These are phyloP conservation scores for Diaperis boleti DNA, from an alignment of 2,888 invertebrate species.

Conservation along the genomic window DNA sequence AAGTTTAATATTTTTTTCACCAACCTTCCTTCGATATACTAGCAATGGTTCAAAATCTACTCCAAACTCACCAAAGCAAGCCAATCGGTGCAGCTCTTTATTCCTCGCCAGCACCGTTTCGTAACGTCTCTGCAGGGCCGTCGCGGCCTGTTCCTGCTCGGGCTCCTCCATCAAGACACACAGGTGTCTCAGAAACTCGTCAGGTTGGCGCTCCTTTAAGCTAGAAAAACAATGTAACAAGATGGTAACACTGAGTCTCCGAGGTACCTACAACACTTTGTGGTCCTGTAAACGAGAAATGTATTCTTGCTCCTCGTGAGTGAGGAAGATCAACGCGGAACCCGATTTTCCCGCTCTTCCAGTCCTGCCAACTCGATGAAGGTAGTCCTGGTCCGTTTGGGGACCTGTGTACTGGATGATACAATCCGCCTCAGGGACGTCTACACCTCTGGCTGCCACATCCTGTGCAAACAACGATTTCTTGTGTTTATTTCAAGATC, in stretches of 20 bases:
- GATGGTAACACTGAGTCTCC: no score
- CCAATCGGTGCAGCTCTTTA: conserved; percentile 77
- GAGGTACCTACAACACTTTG: conserved; percentile 75
- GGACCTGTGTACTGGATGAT: conserved; percentile 94
- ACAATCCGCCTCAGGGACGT: conserved; percentile 88
- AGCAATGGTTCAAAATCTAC: no score
- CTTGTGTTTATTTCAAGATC: no score
- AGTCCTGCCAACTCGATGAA: conserved; percentile 94
- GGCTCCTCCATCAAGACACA: conserved; percentile 66
- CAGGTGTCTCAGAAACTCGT: conserved; percentile 66
- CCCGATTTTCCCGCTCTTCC: conserved; percentile 90
- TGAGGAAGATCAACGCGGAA: conserved; percentile 82
- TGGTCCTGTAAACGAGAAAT: conserved; percentile 82
- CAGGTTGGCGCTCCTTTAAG: conserved; percentile 72
- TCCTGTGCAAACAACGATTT: conserved; percentile 82
- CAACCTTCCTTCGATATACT: no score
- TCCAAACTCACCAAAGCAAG: conserved; percentile 88
- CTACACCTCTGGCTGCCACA: conserved; percentile 92
- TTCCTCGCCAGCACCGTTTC: conserved; percentile 80
- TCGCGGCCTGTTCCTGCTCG: conserved; percentile 75
- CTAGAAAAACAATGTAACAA: conserved; percentile 65
- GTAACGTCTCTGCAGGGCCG: conserved; percentile 82
- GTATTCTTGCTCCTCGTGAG: conserved; percentile 80
- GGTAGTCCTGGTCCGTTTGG: conserved; percentile 87
- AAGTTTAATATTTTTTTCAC: no score